Base-by-base conservation (phyloP, 1,140 invertebrate genomes). In the Melitaea cinxia region DNA sequence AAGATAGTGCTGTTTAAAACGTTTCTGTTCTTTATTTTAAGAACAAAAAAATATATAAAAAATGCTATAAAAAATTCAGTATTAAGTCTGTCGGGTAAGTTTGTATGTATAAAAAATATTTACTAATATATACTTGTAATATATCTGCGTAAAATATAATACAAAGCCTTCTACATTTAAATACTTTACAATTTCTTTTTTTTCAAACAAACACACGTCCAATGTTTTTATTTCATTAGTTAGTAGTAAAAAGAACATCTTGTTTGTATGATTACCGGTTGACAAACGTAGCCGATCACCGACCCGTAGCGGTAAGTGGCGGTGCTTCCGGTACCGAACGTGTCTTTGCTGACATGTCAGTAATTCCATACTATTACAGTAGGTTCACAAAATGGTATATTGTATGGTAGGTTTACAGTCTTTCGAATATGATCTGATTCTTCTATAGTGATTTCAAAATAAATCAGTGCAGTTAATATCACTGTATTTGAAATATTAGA, bases 261-360 rank as follows among this genome's bases (percentile, higher is more conserved):
- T 66, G 70, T 70, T 73, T 74, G 68, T 62, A 71, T 83, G 79
- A 85, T 82, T 80, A 68, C 53, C 68, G 68, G 82, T 83, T 84
- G 83, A 86, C 82, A 80, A 80, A 78, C 72, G 47, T 47, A 23
- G 37, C 35, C 62, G 76, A n/a, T 53, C 75, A 77, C 55, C 79
- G 83, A 86, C 80, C 83, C 82, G 77, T 53, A 28, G 53, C 57
- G 45, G 45, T 70, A 75, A 78, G 66, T 74, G 69, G 57, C 65
- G 17, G 21, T 47, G 53, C 24, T 67, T 58, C 68, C 52, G 62
- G 33, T 54, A 59, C 28, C 26, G 1, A 7, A 24, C 4, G 50
- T 26, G 42, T 10, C 33, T 26, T 50, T 15, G 12, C 33, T 58
- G 62, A 65, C 62, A 57, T 57, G 26, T 6, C 30, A 63, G n/a